A percentile compares a stretch with the other conserved stretches of the same genome.
Conservation (phyloP, 1,140 invertebrate species). For the Zelostemma sp. region DNA sequence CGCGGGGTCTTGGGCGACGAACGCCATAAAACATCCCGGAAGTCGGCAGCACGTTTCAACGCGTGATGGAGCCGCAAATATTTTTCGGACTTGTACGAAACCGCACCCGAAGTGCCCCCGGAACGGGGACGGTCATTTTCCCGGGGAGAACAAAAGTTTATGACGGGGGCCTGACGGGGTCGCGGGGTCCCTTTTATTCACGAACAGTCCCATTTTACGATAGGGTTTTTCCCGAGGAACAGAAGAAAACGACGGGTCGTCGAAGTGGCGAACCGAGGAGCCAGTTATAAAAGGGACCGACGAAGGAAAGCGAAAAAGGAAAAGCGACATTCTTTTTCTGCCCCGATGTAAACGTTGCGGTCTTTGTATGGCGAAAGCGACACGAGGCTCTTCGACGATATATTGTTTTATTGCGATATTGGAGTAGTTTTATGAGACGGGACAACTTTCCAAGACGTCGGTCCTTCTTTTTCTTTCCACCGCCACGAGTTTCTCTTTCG, state of each 20-base stretch:
- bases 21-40: too few relatives aligned
- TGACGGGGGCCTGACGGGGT: not conserved
- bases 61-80: not conserved
- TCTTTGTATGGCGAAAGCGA: constrained; percentile 39
- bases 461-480: too few relatives aligned
- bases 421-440: too few relatives aligned
- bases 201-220: constrained; percentile 51
- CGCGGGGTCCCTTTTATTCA: constrained; percentile 32
- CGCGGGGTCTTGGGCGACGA: too few relatives aligned
- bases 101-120: constrained; percentile 31
- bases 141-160: not conserved
- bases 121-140: not conserved
- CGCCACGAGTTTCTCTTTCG: too few relatives aligned
- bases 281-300: not conserved
- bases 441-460: too few relatives aligned
- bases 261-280: not conserved
- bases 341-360: constrained; percentile 53
- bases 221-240: constrained; percentile 43
- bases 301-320: not conserved
- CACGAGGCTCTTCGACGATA: constrained; percentile 51
- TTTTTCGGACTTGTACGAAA: constrained; percentile 44
- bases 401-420: constrained; percentile 41
- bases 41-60: too few relatives aligned
- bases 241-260: not conserved
- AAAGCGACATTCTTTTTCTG: constrained; percentile 7